Base-by-base conservation (phyloP, 2,888 invertebrate genomes). In the Drosophila putrida region DNA sequence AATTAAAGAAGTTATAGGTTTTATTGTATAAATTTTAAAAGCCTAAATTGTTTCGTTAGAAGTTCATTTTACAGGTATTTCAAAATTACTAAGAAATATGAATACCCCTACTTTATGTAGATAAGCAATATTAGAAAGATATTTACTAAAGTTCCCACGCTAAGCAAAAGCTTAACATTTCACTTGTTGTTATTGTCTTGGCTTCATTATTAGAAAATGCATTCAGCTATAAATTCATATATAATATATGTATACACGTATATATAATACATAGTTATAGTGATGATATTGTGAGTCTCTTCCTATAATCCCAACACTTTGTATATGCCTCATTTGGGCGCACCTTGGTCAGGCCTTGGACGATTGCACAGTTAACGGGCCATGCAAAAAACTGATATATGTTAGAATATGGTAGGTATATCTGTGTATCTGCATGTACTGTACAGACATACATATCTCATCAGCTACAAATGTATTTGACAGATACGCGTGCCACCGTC, bases 361-460 rank as follows among this genome's bases (percentile, higher is more conserved):
- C 81, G 55, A 80, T 78, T 80, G 71, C 78, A 66, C 49, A 78
- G 54, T 63, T 55, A 78, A 80, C 85, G 85, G 85, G 78, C 64
- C 80, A 75, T 77, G 77, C 71, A 53, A 66, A 70, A 62, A 59
- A 39, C n/a, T 15, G 36, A 58, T 41, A 49, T 4, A 13, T 10
- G 20, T 2, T 20, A 20, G 20, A 20, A 41, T 35, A 28, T n/a
- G n/a, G n/a, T n/a, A n/a, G n/a, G n/a, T n/a, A n/a, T 0, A 20
- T 8, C 20, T 1, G 6, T 39, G 31, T 9, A 49, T 13, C 13
- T 59, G 31, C 38, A 20, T 28, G 38, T 49, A 15, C 20, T 6
- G 43, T 54, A 20, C 58, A 47, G 36, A 47, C 28, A 62, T 65
- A 47, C 28, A 62, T 65, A 54, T 54, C 44, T 60, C 38, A 59